Percentiles rank a stretch among this genome's conserved stretches.
Conservation (phyloP, 2,113 vertebrate genomes). For the Platysteira castanea region DNA sequence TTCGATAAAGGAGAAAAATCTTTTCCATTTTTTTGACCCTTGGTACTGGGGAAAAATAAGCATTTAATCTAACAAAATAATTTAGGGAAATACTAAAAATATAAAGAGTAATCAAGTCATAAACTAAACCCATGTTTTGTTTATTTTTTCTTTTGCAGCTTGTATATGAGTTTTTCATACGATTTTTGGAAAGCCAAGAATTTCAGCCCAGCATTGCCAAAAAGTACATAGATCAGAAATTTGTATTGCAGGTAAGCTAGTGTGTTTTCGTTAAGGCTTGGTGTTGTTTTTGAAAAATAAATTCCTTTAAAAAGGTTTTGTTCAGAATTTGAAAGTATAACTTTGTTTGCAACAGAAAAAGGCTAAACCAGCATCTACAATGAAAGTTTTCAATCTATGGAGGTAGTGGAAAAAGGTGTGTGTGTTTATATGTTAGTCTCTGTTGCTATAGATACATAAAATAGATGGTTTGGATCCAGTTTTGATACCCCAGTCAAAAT, state of each 20-base stretch:
- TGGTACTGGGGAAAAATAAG: not conserved
- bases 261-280: not conserved
- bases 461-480: not conserved
- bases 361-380: not conserved
- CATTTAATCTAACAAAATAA: not conserved
- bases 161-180: constrained; percentile 99
- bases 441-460: not conserved
- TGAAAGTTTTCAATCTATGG: not conserved
- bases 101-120: not conserved
- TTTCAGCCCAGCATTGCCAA: constrained; percentile 99
- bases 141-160: constrained; percentile 76
- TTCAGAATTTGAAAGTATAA: not conserved
- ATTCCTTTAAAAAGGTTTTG: not conserved
- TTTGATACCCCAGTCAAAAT: constrained; percentile 1
- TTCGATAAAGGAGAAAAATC: not conserved
- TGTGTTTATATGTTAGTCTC: not conserved
- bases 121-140: not conserved
- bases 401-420: not conserved
- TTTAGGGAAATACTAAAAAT: not conserved
- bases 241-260: constrained; percentile 96
- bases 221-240: constrained; percentile 99
- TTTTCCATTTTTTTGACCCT: not conserved
- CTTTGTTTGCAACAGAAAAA: not conserved
- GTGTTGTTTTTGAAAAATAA: not conserved
- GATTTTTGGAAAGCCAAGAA: constrained; percentile 99